phyloP scores from a whole-genome alignment of 1,140 invertebrate genomes.

The Drosophila repletoides region DNA sequence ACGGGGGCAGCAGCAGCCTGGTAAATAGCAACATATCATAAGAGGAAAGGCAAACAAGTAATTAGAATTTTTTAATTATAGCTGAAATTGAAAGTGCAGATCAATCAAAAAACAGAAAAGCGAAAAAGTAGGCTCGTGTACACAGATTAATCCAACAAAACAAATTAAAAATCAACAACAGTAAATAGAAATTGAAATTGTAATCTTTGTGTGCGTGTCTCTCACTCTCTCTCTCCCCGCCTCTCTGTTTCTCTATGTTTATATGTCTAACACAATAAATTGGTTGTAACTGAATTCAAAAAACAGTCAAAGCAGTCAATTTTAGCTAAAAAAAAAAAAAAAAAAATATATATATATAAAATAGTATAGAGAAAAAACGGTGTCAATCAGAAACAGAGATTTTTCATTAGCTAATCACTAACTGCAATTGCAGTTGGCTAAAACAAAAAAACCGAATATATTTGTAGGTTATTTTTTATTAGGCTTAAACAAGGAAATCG shows the following conservation, averaged over 20 bases:
- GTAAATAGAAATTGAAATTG: slow-evolving; percentile 7
- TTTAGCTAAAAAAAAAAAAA: slow-evolving; percentile 36
- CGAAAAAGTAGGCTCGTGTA: neutral
- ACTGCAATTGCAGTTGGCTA: slow-evolving; percentile 4
- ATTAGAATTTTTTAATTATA: slow-evolving; percentile 40
- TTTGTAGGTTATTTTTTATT: slow-evolving; percentile 25
- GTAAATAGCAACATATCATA: slow-evolving; percentile 74
- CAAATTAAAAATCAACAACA: slow-evolving; percentile 27
- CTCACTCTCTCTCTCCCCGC: too few relatives aligned
- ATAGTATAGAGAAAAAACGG: slow-evolving; percentile 33
- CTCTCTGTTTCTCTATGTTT: slow-evolving; percentile 5
- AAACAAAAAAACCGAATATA: too few relatives aligned
- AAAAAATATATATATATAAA: neutral
- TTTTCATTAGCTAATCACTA: slow-evolving; percentile 20
- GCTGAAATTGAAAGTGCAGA: slow-evolving; percentile 31
- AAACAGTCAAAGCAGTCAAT: slow-evolving; percentile 57
- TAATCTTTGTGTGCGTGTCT: slow-evolving; percentile 12
- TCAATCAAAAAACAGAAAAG: slow-evolving; percentile 26
- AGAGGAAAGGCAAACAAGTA: slow-evolving; percentile 38
- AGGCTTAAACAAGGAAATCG: slow-evolving; percentile 47
- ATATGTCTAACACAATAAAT: slow-evolving; percentile 33
- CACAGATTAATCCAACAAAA: neutral
- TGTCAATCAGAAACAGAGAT: slow-evolving; percentile 55
- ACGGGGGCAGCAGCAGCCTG: slow-evolving; percentile 37
- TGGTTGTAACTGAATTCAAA: slow-evolving; percentile 38